Percentiles rank a stretch among this genome's conserved stretches.
Evolutionary conservation across 2,888 invertebrate genomes (phyloP).

Genomic region (Platycheirus rosarum): DNA sequence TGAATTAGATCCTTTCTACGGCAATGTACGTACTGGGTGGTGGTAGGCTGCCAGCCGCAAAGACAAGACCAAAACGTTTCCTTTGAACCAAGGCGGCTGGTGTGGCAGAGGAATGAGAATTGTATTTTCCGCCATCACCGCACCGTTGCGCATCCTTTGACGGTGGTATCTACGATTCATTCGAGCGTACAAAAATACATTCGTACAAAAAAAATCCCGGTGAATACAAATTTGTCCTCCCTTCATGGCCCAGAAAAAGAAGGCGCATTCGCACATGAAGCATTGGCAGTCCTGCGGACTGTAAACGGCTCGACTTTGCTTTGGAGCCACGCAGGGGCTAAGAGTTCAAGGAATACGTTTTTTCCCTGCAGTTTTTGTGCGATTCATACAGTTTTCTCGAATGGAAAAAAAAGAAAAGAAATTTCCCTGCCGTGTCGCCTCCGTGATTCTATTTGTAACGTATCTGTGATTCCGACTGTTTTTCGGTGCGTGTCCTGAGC

Average conservation of each 20-base stretch:
- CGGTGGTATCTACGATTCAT: conserved; percentile 41
- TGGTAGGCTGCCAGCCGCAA: too few relatives aligned
- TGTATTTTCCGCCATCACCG: not conserved
- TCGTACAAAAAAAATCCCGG: conserved; percentile 22
- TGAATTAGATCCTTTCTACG: conserved; percentile 47
- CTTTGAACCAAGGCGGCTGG: conserved; percentile 25
- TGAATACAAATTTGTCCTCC: conserved; percentile 24
- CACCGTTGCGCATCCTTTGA: conserved; percentile 46
- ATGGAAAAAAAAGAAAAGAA: too few relatives aligned
- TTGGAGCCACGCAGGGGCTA: conserved; percentile 5
- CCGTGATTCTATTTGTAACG: conserved; percentile 21
- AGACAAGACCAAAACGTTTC: too few relatives aligned
- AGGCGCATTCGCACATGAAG: not conserved
- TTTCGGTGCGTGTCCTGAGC: not conserved
- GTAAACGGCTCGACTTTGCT: conserved; percentile 4
- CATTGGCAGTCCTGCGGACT: conserved; percentile 31
- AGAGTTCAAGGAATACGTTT: conserved; percentile 50
- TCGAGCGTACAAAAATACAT: conserved; percentile 51
- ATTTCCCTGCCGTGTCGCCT: conserved; percentile 30
- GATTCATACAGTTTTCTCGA: conserved; percentile 42
- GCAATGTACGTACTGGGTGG: too few relatives aligned
- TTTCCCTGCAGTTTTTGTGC: conserved; percentile 26
- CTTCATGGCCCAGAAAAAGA: conserved; percentile 11
- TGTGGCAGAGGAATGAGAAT: conserved; percentile 12
- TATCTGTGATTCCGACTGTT: conserved; percentile 7